These are phyloP conservation scores for Aculops lycopersici DNA, from an alignment of 1,140 invertebrate species.

Conservation along the genomic window DNA sequence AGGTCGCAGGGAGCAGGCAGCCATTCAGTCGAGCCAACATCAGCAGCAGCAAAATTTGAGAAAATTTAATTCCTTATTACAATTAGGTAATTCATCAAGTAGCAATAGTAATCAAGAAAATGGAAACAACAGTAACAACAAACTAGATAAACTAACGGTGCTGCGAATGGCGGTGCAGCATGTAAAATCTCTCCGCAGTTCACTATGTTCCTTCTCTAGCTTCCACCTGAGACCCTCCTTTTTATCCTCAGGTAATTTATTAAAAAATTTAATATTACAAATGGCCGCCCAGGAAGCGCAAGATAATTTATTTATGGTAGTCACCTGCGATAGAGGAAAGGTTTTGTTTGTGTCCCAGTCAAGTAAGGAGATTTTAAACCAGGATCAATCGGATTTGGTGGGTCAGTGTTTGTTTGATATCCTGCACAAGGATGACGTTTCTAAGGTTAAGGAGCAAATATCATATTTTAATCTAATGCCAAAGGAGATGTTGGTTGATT, in stretches of 20 bases:
- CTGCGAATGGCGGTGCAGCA: constrained; percentile 74
- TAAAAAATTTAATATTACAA: not conserved
- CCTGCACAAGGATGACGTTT: constrained; percentile 67
- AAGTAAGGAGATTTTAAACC: constrained; percentile 46
- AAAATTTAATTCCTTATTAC: no score
- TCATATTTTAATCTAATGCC: constrained; percentile 60
- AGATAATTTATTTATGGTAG: constrained; percentile 58
- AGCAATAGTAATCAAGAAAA: no score
- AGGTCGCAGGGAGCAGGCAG: no score
- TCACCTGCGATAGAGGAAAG: constrained; percentile 59
- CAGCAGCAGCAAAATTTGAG: no score
- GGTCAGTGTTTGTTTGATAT: constrained; percentile 81
- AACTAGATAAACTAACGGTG: constrained; percentile 71
- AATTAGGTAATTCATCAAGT: no score
- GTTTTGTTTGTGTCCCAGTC: constrained; percentile 69
- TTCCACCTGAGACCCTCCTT: constrained; percentile 10
- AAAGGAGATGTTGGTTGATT: constrained; percentile 54
- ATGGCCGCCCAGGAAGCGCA: constrained; percentile 36
- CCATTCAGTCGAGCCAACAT: no score
- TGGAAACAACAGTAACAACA: no score
- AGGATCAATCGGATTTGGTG: constrained; percentile 50
- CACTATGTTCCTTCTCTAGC: not conserved
- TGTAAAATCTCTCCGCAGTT: constrained; percentile 28
- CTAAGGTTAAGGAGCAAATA: constrained; percentile 73
- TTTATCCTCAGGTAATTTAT: constrained; percentile 2